These are phyloP conservation scores for Gallinago jamesoni DNA, from an alignment of 2,113 vertebrate genomes.

Conservation along the genomic window DNA sequence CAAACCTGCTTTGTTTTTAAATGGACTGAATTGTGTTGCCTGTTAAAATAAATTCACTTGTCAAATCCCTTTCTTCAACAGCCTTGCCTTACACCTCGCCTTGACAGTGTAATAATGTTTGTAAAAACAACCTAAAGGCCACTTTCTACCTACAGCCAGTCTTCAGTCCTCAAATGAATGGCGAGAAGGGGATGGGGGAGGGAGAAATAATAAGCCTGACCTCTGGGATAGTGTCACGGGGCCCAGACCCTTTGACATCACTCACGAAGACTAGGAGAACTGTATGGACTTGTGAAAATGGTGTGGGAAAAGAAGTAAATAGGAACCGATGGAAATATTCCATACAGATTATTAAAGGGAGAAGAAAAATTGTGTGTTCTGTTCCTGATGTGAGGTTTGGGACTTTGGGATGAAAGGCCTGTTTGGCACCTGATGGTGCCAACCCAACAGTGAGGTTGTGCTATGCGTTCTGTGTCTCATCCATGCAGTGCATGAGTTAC, in stretches of 20 bases:
- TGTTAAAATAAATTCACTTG: constrained; percentile 31
- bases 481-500: neutral
- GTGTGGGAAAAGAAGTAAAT: neutral
- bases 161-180: neutral
- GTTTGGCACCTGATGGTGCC: neutral
- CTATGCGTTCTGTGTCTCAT: neutral
- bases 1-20: neutral
- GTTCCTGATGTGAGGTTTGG: neutral
- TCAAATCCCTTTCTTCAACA: constrained; percentile 31
- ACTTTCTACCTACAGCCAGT: neutral
- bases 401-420: neutral
- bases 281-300: neutral
- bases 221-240: neutral
- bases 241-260: neutral
- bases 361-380: neutral
- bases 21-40: neutral
- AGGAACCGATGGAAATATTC: neutral
- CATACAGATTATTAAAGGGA: neutral
- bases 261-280: neutral
- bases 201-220: neutral
- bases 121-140: constrained; percentile 15
- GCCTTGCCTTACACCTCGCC: constrained; percentile 5
- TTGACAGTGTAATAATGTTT: constrained; percentile 8
- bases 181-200: neutral
- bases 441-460: neutral